Base-by-base conservation (phyloP, 2,113 vertebrate genomes). In the Cheirogaleus medius region DNA sequence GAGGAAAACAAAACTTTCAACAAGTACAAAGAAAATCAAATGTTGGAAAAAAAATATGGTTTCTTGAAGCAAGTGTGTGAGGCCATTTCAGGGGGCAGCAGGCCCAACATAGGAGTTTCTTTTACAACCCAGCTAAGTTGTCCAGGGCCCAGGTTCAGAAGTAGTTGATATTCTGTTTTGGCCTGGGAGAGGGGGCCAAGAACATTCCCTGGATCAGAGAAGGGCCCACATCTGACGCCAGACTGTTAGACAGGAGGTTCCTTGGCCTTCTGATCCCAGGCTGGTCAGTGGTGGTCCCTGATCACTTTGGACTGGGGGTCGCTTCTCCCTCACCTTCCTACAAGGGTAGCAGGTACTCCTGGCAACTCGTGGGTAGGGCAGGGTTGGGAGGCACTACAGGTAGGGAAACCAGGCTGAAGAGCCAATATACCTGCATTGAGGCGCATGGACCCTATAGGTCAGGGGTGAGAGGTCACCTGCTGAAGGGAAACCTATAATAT, bases 1-100 rank as follows among this genome's bases (percentile, higher is more conserved):
- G 85, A 94, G 39, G 17, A 77, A 94, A 95, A 58, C 1, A 73
- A 87, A 91, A 60, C 42, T 80, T 80, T 74, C 8, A 76, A 69
- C 18, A 87, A 84, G 54, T 82, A 73, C 42, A 73, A 80, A 74
- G n/a, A 89, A 85, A 86, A 91, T 77, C 84, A 90, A 86, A 60
- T 42, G 52, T 92, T 94, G 76, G 54, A 73, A 83, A 60, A 90
- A 83, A 39, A 52, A 25, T 8, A 32, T 23, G 14, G 27, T 83
- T 83, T 92, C 44, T 37, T 39, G 47, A 42, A 87, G 17, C 17
- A 58, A 49, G 32, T 71, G 47, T 90, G 39, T 81, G 34, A 85
- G n/a, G 44, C 23, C n/a, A 74, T 78, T 77, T 71, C 80, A 73
- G 47, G 54, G 39, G 20, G 78, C 47, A 39, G 23, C 23, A 71